A percentile compares a stretch with the other conserved stretches of the same genome.
phyloP scores from a whole-genome alignment of 2,888 invertebrate species.

The Polydrusus pterygomalis region DNA sequence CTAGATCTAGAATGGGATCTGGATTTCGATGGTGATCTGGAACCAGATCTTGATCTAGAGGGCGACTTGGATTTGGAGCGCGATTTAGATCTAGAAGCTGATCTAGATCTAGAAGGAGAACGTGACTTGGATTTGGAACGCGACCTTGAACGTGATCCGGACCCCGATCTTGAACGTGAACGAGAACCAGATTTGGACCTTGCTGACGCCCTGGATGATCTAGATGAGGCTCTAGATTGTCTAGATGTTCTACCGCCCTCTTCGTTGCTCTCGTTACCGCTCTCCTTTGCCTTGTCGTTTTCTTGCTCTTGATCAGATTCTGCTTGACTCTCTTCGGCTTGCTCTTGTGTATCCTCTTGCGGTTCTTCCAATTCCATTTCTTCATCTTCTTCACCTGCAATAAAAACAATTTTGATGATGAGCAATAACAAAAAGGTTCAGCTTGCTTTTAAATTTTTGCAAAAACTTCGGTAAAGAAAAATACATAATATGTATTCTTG shows the following conservation, averaged over 20 bases:
- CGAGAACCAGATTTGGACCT: slow-evolving; percentile 63
- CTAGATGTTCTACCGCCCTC: slow-evolving; percentile 61
- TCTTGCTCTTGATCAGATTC: slow-evolving; percentile 72
- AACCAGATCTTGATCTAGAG: slow-evolving; percentile 61
- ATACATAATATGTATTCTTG: too few species aligned
- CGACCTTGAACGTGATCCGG: slow-evolving; percentile 60
- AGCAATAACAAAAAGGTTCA: too few species aligned
- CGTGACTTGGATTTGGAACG: slow-evolving; percentile 65
- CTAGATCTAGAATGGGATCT: slow-evolving; percentile 60
- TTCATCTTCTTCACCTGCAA: slow-evolving; percentile 75
- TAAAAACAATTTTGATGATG: too few species aligned
- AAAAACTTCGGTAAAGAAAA: too few species aligned
- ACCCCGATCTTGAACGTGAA: slow-evolving; percentile 58
- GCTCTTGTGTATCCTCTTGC: slow-evolving; percentile 80
- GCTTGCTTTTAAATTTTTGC: too few species aligned
- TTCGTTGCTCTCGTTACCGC: slow-evolving; percentile 66
- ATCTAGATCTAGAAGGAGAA: slow-evolving; percentile 65
- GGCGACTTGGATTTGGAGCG: slow-evolving; percentile 60
- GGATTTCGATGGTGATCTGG: slow-evolving; percentile 69
- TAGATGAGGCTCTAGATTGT: slow-evolving; percentile 66
- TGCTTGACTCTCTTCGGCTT: slow-evolving; percentile 73
- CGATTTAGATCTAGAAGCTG: slow-evolving; percentile 69
- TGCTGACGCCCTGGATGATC: slow-evolving; percentile 70
- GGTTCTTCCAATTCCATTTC: slow-evolving; percentile 74
- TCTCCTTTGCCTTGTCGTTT: slow-evolving; percentile 65